Evolutionary conservation across 2,797 vertebrate genomes (phyloP), one percentile per base, ranked within the genome.

Genomic region (Odontamblyopus lacepedii): DNA sequence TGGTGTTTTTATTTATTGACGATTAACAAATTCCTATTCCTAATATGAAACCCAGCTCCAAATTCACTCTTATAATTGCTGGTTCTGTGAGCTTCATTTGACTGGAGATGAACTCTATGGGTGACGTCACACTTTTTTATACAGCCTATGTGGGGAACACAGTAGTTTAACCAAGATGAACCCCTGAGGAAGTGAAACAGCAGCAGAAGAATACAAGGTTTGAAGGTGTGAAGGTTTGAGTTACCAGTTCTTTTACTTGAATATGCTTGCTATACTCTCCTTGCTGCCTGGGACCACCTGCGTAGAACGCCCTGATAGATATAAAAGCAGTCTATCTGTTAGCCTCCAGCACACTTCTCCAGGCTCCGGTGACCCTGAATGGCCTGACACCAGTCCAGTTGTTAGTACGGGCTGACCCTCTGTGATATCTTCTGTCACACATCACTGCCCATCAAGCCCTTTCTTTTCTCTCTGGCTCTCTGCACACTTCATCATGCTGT

Each of bases 371-470:
- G 92, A 94, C 90, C 92, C 89, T 68, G 88, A 76, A 89, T 88
- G 67, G 80, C 82, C 75, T 76, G 80, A 85, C 84, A 84, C 83
- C 85, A 83, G 80, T 83, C 83, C 76, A 79, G 88, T 83, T 90
- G 87, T 85, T 91, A 85, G 88, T 79, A 84, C 84, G 65, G 86
- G 85, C 87, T 93, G 93, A 94, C 92, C 92, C 84, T 77, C 86
- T 87, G 88, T 90, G 83, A 89, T 92, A 92, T 93, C 92, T 90
- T 75, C 84, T 80, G 89, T 93, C 89, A 94, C 88, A 91, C 89
- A 91, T 91, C 92, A 86, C 84, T 87, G 88, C 79, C 76, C 84
- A 71, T 76, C 86, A 91, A 88, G 87, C 84, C 78, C 87, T 90
- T 88, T 90, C 84, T 79, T 87, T 90, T 80, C 75, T 80, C 75